Evolutionary conservation across 2,888 invertebrate species (phyloP).

Genomic region (Bugula neritina): DNA sequence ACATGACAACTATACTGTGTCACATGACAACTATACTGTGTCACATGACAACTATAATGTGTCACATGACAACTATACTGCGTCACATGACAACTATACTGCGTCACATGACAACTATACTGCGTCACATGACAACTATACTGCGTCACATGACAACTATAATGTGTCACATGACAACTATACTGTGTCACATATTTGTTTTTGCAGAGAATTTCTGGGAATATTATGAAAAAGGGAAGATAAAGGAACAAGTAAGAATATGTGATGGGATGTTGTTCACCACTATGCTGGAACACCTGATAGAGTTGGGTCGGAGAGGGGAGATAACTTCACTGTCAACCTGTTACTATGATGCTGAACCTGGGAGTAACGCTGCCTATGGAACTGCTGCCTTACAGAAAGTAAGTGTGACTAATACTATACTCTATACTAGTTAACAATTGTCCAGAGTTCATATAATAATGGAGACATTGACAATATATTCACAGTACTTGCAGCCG

Average conservation of each 20-base stretch:
- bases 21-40: not conserved
- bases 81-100: not conserved
- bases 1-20: not conserved
- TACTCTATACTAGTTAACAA: no score
- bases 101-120: not conserved
- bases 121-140: not conserved
- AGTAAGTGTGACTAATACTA: no score
- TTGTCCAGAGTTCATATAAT: no score
- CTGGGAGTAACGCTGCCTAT: not conserved
- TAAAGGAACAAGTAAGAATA: constrained; percentile 8
- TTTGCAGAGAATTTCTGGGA: constrained; percentile 9
- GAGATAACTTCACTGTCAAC: not conserved
- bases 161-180: not conserved
- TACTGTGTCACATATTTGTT: not conserved
- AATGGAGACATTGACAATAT: no score
- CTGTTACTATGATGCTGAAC: not conserved
- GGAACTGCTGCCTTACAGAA: not conserved
- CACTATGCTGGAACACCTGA: not conserved
- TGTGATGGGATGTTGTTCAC: constrained; percentile 16
- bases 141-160: not conserved
- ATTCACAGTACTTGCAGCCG: no score
- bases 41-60: not conserved
- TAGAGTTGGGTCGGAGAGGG: not conserved
- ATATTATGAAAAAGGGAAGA: not conserved
- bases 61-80: not conserved